Conservation (phyloP, 2,113 vertebrate species). For the Melanocharis versteri region DNA sequence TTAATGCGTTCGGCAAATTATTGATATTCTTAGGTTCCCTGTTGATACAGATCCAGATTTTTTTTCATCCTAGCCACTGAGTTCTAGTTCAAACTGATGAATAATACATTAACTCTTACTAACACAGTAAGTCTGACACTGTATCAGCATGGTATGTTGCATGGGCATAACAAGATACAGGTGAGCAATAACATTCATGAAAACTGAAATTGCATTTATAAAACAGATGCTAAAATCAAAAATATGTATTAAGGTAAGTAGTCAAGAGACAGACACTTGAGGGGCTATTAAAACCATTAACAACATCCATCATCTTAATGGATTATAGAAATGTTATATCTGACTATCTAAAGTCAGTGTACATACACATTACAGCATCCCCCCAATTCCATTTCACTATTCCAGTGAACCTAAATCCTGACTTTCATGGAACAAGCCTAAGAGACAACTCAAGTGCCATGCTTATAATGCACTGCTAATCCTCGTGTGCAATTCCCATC, state of each 20-base stretch:
- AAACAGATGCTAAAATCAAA: neutral
- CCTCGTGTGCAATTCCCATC: neutral
- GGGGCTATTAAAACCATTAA: neutral
- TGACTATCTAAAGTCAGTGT: neutral
- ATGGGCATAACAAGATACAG: neutral
- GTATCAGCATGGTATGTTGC: neutral
- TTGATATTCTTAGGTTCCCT: neutral
- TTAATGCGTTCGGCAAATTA: neutral
- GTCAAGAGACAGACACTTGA: neutral
- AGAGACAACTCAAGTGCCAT: neutral
- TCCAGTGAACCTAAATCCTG: neutral
- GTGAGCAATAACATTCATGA: neutral
- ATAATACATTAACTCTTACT: neutral
- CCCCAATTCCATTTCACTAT: neutral
- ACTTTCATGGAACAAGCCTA: neutral
- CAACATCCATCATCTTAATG: accelerated
- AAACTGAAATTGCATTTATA: neutral
- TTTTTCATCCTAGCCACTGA: neutral
- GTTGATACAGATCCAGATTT: neutral
- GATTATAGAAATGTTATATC: neutral
- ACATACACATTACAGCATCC: neutral
- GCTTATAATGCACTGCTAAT: neutral
- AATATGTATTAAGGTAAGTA: neutral
- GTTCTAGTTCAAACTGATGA: neutral
- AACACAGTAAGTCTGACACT: neutral